Base-by-base conservation (phyloP, 2,113 vertebrate species). In the Caranx melampygus region DNA sequence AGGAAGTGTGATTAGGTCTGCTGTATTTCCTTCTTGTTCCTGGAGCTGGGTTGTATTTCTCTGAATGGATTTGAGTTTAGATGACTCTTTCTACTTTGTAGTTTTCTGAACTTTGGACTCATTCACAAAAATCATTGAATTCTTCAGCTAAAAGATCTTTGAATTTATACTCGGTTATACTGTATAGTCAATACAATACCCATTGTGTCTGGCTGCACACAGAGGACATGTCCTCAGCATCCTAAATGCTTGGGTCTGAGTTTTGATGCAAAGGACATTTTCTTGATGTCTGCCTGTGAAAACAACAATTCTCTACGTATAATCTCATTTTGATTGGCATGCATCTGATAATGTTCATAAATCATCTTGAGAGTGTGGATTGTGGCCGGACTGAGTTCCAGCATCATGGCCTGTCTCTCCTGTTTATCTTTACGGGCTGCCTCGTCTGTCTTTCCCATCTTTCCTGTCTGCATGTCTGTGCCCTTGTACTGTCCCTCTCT, bases 401-500 rank as follows among this genome's bases (percentile, higher is more conserved):
- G 26, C 26, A 26, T 26, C 26, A 26, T 26, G 26, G 26, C 26
- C 26, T 26, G 26, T 26, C 26, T 26, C 26, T 26, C 26, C 26
- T 26, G 26, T 26, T 26, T 26, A 26, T 26, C 26, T 26, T 26
- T 26, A 26, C 26, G 26, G 26, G 26, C 26, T 26, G 26, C 26
- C 1, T 26, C 26, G 26, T 9, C 16, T 81, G 57, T 90, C n/a
- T 35, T 58, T 59, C 65, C 52, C 60, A 33, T 78, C 51, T 82
- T 54, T 87, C 10, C 61, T 73, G 61, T 79, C 78, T 79, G 44
- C 42, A 33, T 70, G 40, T 69, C 45, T 14, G 4, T 31, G 61
- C 45, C 60, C 4, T 7, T 69, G 21, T 72, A n/a, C 40, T 86
- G 45, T 82, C 51, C 84, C 58, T 76, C 44, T 76, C 49, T 82